Evolutionary conservation across 2,797 vertebrate genomes (phyloP).

Genomic region (Intellagama lesueurii): DNA sequence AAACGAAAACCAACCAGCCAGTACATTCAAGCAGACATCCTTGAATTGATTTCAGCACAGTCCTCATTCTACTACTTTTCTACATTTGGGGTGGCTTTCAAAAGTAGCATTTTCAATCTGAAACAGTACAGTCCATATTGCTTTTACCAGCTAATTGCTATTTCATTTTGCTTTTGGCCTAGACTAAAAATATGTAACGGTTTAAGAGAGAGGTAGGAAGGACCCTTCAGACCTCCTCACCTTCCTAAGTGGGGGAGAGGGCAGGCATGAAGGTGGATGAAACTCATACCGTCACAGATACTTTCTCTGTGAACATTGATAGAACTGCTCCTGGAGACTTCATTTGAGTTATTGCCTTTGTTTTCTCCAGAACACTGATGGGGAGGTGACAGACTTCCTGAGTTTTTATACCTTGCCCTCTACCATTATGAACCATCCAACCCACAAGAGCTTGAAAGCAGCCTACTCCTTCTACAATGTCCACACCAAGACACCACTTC

Average conservation of each 20-base stretch:
- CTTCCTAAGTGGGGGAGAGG: not conserved
- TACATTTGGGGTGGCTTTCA: not conserved
- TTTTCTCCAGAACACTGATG: constrained; percentile 79
- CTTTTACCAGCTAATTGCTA: not conserved
- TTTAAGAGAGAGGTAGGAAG: not conserved
- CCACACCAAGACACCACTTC: constrained; percentile 91
- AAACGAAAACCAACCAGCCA: not conserved
- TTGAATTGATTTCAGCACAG: too few relatives aligned
- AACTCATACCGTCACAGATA: not conserved
- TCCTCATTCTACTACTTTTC: not conserved
- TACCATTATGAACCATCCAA: constrained; percentile 98
- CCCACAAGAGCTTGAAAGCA: constrained; percentile 97
- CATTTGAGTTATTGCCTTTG: not conserved
- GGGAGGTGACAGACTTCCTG: constrained; percentile 93
- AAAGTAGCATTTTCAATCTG: not conserved
- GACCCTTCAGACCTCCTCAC: not conserved
- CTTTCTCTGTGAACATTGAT: not conserved
- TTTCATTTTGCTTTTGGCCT: not conserved
- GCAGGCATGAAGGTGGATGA: not conserved
- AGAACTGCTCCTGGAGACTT: not conserved
- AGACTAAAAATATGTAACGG: not conserved
- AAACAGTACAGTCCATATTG: not conserved
- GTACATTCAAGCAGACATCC: not conserved
- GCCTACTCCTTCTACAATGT: constrained; percentile 99
- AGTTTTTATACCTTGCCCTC: constrained; percentile 98